These are phyloP conservation scores for Eugnorisma glareosa DNA, from an alignment of 2,888 invertebrate species.

Conservation along the genomic window DNA sequence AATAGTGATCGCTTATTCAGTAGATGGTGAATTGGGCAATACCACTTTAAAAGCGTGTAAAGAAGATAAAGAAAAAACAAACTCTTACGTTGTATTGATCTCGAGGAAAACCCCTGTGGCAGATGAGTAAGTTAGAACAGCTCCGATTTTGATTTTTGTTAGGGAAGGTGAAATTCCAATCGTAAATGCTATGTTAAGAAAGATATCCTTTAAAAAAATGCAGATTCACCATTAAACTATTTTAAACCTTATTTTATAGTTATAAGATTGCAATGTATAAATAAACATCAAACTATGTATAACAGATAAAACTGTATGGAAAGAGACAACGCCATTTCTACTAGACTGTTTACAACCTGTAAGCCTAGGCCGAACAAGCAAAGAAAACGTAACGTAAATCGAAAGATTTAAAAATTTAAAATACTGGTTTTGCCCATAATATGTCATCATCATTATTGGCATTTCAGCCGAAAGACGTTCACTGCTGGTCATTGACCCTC, in stretches of 20 bases:
- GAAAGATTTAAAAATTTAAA: neutral
- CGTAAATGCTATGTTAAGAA: neutral
- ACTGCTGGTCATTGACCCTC: no score
- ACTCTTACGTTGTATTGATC: neutral
- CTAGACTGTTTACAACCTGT: neutral
- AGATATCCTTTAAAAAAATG: neutral
- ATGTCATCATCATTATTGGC: no score
- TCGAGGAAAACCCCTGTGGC: neutral
- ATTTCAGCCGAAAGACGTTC: no score
- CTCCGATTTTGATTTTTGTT: neutral
- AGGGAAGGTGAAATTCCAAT: neutral
- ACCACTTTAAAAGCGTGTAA: neutral
- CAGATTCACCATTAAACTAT: neutral
- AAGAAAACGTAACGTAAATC: neutral
- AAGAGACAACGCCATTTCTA: constrained; percentile 1
- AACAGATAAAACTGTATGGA: constrained; percentile 17
- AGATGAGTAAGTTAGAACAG: neutral
- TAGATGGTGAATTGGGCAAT: neutral
- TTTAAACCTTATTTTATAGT: neutral
- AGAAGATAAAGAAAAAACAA: no score
- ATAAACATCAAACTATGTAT: constrained; percentile 24
- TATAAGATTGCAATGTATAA: constrained; percentile 21
- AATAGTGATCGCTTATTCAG: neutral
- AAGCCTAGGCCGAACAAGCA: neutral
- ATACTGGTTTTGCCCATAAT: neutral